Conservation (phyloP, 2,888 invertebrate genomes). For the Agrochola litura region DNA sequence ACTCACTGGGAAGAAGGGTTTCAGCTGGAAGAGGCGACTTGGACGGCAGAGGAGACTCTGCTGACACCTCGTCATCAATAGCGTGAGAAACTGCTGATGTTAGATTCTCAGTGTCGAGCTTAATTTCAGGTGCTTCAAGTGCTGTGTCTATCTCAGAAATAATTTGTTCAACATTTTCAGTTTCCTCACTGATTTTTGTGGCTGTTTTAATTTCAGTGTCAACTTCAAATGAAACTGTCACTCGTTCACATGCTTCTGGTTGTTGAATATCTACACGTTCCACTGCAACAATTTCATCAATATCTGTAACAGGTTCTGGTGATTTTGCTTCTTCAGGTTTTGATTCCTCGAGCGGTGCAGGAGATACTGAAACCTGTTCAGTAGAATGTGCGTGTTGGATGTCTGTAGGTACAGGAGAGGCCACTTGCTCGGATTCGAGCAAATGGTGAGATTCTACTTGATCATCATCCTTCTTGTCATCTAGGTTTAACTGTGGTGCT, state of each 20-base stretch:
- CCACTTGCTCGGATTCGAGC: constrained; percentile 55
- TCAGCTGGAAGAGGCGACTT: constrained; percentile 64
- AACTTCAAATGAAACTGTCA: constrained; percentile 16
- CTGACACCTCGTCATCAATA: constrained; percentile 38
- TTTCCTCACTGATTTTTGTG: constrained; percentile 38
- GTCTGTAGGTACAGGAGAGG: constrained; percentile 60
- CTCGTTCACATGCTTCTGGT: constrained; percentile 5
- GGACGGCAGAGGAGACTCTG: constrained; percentile 55
- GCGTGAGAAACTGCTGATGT: constrained; percentile 44
- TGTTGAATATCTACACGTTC: constrained; percentile 38
- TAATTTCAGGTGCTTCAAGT: constrained; percentile 59
- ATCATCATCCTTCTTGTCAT: constrained; percentile 54
- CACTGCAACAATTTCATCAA: constrained; percentile 48
- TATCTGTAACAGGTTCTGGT: constrained; percentile 55
- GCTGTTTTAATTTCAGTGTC: constrained; percentile 23
- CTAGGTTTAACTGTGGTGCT: constrained; percentile 54
- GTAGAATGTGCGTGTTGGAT: constrained; percentile 57
- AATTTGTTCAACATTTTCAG: constrained; percentile 49
- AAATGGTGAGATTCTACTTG: constrained; percentile 54
- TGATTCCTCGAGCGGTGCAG: constrained; percentile 59
- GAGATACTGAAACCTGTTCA: constrained; percentile 61
- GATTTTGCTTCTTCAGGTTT: too few species aligned
- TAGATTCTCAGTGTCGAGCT: constrained; percentile 60
- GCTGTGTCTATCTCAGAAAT: constrained; percentile 49
- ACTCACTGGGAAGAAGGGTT: constrained; percentile 62